These are phyloP conservation scores for Xenops minutus DNA, from an alignment of 2,797 vertebrate species.

Conservation along the genomic window DNA sequence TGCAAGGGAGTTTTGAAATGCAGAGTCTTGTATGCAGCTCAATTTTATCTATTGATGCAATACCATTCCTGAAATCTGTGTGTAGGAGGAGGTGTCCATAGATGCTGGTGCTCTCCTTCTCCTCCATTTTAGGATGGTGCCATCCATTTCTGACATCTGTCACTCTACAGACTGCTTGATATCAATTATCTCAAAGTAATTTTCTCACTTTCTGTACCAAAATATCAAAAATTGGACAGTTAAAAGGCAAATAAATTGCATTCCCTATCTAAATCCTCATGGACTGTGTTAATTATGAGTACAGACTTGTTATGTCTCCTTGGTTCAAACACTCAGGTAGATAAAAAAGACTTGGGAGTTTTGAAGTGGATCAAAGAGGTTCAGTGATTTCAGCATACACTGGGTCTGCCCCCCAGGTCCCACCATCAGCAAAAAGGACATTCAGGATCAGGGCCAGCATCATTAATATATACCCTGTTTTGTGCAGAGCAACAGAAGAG, in stretches of 20 bases:
- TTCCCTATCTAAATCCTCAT: not conserved
- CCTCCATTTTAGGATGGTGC: not conserved
- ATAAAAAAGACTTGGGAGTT: slow-evolving; percentile 29
- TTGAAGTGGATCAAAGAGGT: not conserved
- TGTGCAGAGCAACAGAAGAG: slow-evolving; percentile 5
- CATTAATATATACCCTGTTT: not conserved
- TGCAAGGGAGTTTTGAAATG: not conserved
- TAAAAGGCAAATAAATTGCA: not conserved
- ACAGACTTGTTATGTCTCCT: not conserved
- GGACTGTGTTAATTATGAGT: not conserved
- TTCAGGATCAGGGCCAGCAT: not conserved
- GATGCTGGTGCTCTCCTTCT: not conserved
- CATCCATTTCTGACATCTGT: not conserved
- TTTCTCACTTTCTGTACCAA: not conserved
- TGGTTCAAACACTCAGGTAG: slow-evolving; percentile 7
- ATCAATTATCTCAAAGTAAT: not conserved
- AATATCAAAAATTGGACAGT: not conserved
- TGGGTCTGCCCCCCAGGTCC: not conserved
- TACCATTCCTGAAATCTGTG: not conserved
- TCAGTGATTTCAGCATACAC: not conserved
- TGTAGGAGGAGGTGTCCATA: not conserved
- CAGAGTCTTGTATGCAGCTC: not conserved
- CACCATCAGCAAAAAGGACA: slow-evolving; percentile 18
- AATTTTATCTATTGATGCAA: not conserved
- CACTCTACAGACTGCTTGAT: not conserved